phyloP scores from a whole-genome alignment of 2,888 invertebrate species.

The Epirrhoe alternata region DNA sequence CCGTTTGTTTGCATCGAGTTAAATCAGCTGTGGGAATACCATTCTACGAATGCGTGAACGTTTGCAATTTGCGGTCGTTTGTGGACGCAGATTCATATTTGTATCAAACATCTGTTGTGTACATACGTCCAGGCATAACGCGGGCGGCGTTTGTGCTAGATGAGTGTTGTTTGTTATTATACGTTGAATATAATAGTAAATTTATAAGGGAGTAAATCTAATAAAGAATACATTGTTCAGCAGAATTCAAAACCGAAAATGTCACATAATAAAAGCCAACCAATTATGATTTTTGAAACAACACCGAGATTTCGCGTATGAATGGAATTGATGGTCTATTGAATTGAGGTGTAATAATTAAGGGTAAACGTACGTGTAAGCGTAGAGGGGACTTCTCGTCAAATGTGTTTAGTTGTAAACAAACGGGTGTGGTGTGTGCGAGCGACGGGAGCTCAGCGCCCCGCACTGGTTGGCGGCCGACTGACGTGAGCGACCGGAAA shows the following conservation, averaged over 20 bases:
- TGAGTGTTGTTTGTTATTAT: not conserved
- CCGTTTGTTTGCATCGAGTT: conserved; percentile 41
- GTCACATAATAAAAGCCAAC: conserved; percentile 47
- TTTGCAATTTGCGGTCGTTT: conserved; percentile 30
- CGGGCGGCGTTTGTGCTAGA: not conserved
- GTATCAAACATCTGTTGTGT: conserved; percentile 20
- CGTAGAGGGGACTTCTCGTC: conserved; percentile 65
- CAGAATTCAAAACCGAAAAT: conserved; percentile 27
- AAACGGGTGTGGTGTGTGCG: conserved; percentile 65
- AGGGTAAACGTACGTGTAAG: conserved; percentile 67
- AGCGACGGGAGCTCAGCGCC: conserved; percentile 59
- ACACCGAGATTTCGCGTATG: conserved; percentile 13
- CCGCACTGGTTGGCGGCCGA: conserved; percentile 73
- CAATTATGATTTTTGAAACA: conserved; percentile 44
- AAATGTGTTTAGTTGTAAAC: conserved; percentile 69
- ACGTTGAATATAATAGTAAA: not conserved
- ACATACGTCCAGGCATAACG: not conserved
- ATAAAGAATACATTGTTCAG: not conserved
- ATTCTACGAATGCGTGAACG: conserved; percentile 15
- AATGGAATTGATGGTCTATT: conserved; percentile 7
- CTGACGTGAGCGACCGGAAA: conserved; percentile 58
- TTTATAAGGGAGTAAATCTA: not conserved
- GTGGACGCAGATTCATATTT: conserved; percentile 29
- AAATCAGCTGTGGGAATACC: conserved; percentile 27
- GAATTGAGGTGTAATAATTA: conserved; percentile 38